Evolutionary conservation across 1,140 invertebrate genomes (phyloP), one percentile per base, ranked within the genome.

Genomic region (Leptopilina boulardi): DNA sequence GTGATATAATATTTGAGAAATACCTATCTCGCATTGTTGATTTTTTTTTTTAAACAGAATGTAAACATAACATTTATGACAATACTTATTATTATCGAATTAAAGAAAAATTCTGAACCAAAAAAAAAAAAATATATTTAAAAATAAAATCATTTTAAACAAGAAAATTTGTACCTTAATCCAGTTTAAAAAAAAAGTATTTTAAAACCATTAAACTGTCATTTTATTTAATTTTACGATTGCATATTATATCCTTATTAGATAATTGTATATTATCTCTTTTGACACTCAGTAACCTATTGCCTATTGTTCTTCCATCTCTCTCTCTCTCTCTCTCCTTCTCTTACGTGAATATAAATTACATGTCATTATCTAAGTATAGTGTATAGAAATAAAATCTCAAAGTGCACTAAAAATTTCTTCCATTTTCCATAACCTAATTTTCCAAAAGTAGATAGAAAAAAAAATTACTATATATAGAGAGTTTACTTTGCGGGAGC

Each of bases 241-340:
- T 30, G 10, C 30, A 66, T 66, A 38, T 38, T 38, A 38, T 66
- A 26, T 66, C 21, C 23, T 66, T 66, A 66, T 30, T 66, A 66
- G 11, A 66, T 66, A 66, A 66, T 66, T 26, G 56, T 15, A 26
- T 66, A 26, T 66, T 66, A 30, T 30, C 9, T 66, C 23, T 30
- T 11, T 66, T 30, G 56, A 66, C 56, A 66, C 23, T 26, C 15
- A 10, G 23, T 66, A 66, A 66, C 21, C 56, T 66, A 66, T 66
- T 66, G 56, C 9, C 56, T 66, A 66, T 66, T 66, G 56, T 66
- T 66, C 56, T 30, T n/a, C 8, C 34, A 51, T 51, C n/a, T 18
- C n/a, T n/a, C n/a, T n/a, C n/a, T n/a, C n/a, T n/a, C n/a, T n/a
- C n/a, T n/a, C n/a, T n/a, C n/a, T n/a, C 8, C 34, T 18, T 51